These are phyloP conservation scores for Eremobia ochroleuca DNA, from an alignment of 2,888 invertebrate genomes.

Conservation along the genomic window DNA sequence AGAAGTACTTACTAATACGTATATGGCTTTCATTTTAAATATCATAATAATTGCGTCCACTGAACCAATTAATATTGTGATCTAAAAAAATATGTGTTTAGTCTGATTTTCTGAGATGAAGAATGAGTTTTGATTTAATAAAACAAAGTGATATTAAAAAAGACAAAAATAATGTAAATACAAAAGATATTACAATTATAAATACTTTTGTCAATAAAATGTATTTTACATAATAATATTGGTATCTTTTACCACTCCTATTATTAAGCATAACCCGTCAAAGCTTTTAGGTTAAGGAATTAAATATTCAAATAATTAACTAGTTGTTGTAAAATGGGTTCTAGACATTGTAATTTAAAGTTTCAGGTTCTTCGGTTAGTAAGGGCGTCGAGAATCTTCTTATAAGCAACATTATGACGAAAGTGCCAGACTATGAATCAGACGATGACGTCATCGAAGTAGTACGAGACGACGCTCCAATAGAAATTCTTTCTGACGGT, in stretches of 20 bases:
- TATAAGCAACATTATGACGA: slow-evolving; percentile 72
- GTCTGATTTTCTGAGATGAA: not conserved
- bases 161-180: slow-evolving; percentile 24
- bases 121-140: not conserved
- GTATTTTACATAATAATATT: slow-evolving; percentile 35
- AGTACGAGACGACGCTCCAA: slow-evolving; percentile 86
- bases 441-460: slow-evolving; percentile 89
- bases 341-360: slow-evolving; percentile 9
- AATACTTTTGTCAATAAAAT: slow-evolving; percentile 36
- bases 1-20: slow-evolving; percentile 24
- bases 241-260: not conserved
- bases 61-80: slow-evolving; percentile 17
- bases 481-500: slow-evolving; percentile 86
- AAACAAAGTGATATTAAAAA: slow-evolving; percentile 26
- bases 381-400: slow-evolving; percentile 44
- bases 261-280: not conserved
- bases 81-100: not conserved
- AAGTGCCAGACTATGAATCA: slow-evolving; percentile 76
- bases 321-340: slow-evolving; percentile 3
- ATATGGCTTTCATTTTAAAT: slow-evolving; percentile 20
- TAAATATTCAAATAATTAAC: not conserved
- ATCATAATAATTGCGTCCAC: slow-evolving; percentile 27
- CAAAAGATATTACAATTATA: not conserved
- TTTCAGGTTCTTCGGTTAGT: slow-evolving; percentile 35
- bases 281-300: slow-evolving; percentile 1